Conservation (phyloP, 2,797 vertebrate genomes). For the Coranthus polyacanthus region DNA sequence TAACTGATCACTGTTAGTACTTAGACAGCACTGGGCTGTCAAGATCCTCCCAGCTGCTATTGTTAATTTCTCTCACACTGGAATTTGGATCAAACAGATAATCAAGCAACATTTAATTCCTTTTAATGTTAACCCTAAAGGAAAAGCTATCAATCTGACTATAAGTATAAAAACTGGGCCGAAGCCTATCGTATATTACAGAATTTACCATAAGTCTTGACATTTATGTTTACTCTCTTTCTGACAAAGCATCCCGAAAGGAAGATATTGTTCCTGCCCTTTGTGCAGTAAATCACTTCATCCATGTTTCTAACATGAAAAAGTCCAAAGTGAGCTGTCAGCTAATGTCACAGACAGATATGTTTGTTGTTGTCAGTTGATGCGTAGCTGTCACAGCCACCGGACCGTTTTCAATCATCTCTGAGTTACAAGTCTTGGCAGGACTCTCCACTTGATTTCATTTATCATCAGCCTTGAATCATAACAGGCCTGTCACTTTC, state of each 20-base stretch:
- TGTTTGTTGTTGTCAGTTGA: constrained; percentile 67
- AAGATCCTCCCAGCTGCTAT: constrained; percentile 7
- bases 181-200: not conserved
- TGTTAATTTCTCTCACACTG: constrained; percentile 9
- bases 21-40: constrained; percentile 8
- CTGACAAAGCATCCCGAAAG: not conserved
- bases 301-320: constrained; percentile 26
- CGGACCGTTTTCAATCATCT: constrained; percentile 66
- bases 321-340: constrained; percentile 47
- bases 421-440: constrained; percentile 68
- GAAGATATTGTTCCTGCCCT: not conserved
- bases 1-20: constrained; percentile 22
- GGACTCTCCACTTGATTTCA: constrained; percentile 71
- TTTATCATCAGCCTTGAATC: constrained; percentile 74
- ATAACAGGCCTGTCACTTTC: constrained; percentile 72
- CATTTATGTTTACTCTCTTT: not conserved
- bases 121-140: constrained; percentile 4
- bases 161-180: not conserved
- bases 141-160: not conserved
- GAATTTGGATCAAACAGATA: constrained; percentile 15
- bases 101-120: not conserved
- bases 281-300: constrained; percentile 15
- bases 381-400: constrained; percentile 42
- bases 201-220: not conserved
- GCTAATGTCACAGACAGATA: constrained; percentile 53